Evolutionary conservation across 2,888 invertebrate species (phyloP).

Genomic region (Plebejus anna): DNA sequence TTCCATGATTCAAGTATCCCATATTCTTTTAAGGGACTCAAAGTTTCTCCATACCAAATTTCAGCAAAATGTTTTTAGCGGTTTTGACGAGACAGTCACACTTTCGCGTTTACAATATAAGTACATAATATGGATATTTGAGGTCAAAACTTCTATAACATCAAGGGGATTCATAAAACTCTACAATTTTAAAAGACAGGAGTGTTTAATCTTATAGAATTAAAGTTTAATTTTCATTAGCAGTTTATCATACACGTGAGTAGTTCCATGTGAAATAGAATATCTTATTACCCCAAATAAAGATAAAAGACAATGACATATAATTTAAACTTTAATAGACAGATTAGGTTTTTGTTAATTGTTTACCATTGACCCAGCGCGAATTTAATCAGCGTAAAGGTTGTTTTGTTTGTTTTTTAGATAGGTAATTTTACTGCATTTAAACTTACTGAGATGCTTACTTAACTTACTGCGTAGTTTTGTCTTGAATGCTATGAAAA

Average conservation of each 20-base stretch:
- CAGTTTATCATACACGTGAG: neutral
- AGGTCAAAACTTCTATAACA: neutral
- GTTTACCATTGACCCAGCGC: conserved; percentile 63
- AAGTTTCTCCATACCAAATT: too few species aligned
- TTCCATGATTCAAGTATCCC: too few species aligned
- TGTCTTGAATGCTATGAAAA: neutral
- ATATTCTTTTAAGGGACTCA: too few species aligned
- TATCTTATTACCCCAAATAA: neutral
- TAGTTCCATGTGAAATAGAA: conserved; percentile 6
- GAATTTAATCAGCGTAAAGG: conserved; percentile 63
- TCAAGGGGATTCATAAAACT: neutral
- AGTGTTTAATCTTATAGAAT: neutral
- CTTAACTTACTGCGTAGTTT: neutral
- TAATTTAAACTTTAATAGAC: conserved; percentile 31
- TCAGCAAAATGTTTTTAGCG: too few species aligned
- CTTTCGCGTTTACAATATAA: too few species aligned
- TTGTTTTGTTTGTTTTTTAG: conserved; percentile 37
- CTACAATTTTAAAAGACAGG: neutral
- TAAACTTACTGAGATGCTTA: neutral
- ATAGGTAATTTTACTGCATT: neutral
- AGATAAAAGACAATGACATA: conserved; percentile 12
- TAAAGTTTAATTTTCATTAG: neutral
- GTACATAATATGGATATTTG: too few species aligned
- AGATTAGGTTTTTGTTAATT: conserved; percentile 42
- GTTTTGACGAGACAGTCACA: too few species aligned